Evolutionary conservation across 2,113 vertebrate genomes (phyloP).

Genomic region (Grallaria varia): DNA sequence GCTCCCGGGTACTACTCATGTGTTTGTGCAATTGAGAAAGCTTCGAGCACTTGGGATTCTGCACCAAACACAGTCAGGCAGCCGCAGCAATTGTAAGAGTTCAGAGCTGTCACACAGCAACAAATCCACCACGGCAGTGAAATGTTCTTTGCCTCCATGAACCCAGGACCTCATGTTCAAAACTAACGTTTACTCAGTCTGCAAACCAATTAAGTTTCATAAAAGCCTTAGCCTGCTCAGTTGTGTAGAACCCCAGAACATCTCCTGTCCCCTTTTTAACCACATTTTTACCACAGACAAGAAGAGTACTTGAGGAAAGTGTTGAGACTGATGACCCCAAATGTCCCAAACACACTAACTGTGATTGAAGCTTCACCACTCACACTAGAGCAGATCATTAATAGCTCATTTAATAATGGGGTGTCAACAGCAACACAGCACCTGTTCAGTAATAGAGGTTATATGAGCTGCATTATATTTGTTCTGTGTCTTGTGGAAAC

Average conservation of each 20-base stretch:
- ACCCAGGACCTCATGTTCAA: neutral
- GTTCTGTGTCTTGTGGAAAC: neutral
- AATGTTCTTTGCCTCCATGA: neutral
- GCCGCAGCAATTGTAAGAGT: neutral
- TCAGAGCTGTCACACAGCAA: neutral
- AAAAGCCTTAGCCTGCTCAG: neutral
- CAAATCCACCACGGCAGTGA: neutral
- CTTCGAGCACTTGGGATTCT: neutral
- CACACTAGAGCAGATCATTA: neutral
- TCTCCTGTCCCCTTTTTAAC: neutral
- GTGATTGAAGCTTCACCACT: neutral
- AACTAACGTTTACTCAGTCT: neutral
- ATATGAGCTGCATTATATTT: neutral
- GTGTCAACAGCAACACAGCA: neutral
- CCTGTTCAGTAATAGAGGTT: neutral
- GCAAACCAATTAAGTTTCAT: neutral
- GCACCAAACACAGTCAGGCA: neutral
- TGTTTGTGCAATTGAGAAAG: neutral
- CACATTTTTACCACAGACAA: neutral
- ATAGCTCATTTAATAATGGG: neutral
- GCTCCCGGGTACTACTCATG: neutral
- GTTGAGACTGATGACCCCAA: neutral
- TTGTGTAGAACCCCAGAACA: neutral
- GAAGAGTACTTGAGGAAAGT: neutral
- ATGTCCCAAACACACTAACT: fast-evolving